Evolutionary conservation across 37 sponge, comb jelly and placozoan species (phyloP), one percentile per base, ranked within the genome.

Genomic region (Amphimedon queenslandica): DNA sequence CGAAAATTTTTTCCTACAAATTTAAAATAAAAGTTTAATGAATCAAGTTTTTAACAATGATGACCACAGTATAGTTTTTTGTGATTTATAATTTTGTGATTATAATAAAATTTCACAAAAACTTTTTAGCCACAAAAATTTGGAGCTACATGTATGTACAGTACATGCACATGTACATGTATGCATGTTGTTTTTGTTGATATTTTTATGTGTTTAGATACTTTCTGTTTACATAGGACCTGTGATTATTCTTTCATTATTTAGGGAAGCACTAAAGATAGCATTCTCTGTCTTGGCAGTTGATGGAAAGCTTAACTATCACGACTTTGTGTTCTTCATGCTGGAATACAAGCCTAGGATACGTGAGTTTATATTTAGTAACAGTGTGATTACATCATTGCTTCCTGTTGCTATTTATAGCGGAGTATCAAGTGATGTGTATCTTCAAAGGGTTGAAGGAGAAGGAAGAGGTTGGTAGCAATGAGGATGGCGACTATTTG

Each of bases 361-460:
- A 51, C 76, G 90, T 90, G 67, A 80, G 90, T 74, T 1, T n/a
- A 21, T 5, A 32, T 40, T 47, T 47, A 18, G 13, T 47, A 47
- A 47, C 8, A 8, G 13, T 47, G 13, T 47, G 13, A 47, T 47
- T 13, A 18, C 53, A 8, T 18, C 13, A 47, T 47, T 47, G 27
- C 29, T 27, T 20, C 41, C 3, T 77, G 85, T 33, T 42, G n/a
- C n/a, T n/a, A n/a, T n/a, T n/a, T n/a, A n/a, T n/a, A 42, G 91
- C 91, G 53, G 84, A 88, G 61, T 72, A 79, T 73, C 72, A 80
- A 39, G 90, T 84, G 57, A 78, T 92, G 75, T 92, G 93, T 56
- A 74, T 84, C 31, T 92, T 88, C 81, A 87, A 88, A 40, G 93
- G 86, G 31, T 69, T 92, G 37, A n/a, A 70, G 10, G 4, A 27